A percentile compares a stretch with the other conserved stretches of the same genome.
Evolutionary conservation across 2,797 vertebrate genomes (phyloP).

Genomic region (Rhabdophis nuchalis): DNA sequence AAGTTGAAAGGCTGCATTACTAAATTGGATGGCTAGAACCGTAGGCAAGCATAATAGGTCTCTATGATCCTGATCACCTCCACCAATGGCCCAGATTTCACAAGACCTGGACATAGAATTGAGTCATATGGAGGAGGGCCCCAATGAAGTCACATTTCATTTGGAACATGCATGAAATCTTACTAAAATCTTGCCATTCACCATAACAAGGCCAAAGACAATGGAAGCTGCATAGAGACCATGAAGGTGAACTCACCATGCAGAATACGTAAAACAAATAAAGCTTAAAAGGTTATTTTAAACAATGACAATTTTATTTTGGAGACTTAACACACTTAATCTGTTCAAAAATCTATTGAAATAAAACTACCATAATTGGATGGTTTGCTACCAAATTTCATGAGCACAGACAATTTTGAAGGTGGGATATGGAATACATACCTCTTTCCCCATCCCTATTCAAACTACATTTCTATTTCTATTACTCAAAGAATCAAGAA

Average conservation of each 20-base stretch:
- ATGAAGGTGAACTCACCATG: not conserved
- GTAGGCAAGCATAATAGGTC: not conserved
- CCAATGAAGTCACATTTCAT: not conserved
- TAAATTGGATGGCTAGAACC: not conserved
- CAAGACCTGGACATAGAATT: not conserved
- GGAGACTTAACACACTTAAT: not conserved
- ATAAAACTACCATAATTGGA: not conserved
- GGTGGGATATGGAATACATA: not conserved
- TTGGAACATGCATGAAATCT: not conserved
- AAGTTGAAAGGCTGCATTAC: not conserved
- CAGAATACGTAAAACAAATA: not conserved
- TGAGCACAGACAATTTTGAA: not conserved
- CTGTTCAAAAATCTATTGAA: not conserved
- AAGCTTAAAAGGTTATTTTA: not conserved
- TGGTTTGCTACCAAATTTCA: not conserved
- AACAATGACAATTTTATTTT: not conserved
- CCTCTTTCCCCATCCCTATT: not conserved
- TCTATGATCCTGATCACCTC: not conserved
- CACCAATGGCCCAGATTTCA: not conserved
- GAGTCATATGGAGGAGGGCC: not conserved
- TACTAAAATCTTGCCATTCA: not conserved
- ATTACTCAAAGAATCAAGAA: not conserved
- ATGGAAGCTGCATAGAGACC: not conserved
- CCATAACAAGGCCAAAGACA: not conserved
- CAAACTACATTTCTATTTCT: not conserved